Evolutionary conservation across 2,113 vertebrate species (phyloP), one percentile per base, ranked within the genome.

Genomic region (Speoplatyrhinus poulsoni): DNA sequence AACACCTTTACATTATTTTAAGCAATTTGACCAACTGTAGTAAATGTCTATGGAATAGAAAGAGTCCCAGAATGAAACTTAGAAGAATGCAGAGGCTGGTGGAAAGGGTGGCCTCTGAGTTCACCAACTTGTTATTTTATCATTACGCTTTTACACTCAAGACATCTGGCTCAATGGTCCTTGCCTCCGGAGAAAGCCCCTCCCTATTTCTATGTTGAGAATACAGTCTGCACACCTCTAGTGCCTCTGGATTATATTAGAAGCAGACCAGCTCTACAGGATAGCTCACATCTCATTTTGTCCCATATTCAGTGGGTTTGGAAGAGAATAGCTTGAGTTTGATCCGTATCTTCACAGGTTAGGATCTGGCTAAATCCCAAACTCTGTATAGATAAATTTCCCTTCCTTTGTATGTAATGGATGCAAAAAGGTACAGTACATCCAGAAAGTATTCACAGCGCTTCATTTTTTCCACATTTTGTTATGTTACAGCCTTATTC

Each of bases 161-260:
- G 54, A 16, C 54, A 56, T 9, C n/a, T 56, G 54, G n/a, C 54
- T 17, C 54, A 56, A 8, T 56, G 54, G 15, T 26, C 16, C 2
- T 56, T 56, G n/a, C 55, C 55, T 17, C 55, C 16, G 17, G 55
- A 56, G 55, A 56, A 17, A 56, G 55, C 55, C 16, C 55, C 55
- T 3, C 55, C 15, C 16, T 17, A 16, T 3, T 54, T 11, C 16
- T 12, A 12, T 16, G 6, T 54, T 6, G 52, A 54, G 12, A 53
- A n/a, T 13, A 12, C 10, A n/a, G 13, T 56, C 8, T n/a, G 55
- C 8, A 9, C 8, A n/a, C 55, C 55, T 10, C 55, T 56, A 9
- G 2, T 12, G 3, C 17, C 55, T 10, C 6, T 6, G 3, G 9
- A 17, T 6, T 56, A 10, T 9, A 54, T 54, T 16, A n/a, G 15